These are phyloP conservation scores for Molanna angustata DNA, from an alignment of 2,888 invertebrate genomes.

Conservation along the genomic window DNA sequence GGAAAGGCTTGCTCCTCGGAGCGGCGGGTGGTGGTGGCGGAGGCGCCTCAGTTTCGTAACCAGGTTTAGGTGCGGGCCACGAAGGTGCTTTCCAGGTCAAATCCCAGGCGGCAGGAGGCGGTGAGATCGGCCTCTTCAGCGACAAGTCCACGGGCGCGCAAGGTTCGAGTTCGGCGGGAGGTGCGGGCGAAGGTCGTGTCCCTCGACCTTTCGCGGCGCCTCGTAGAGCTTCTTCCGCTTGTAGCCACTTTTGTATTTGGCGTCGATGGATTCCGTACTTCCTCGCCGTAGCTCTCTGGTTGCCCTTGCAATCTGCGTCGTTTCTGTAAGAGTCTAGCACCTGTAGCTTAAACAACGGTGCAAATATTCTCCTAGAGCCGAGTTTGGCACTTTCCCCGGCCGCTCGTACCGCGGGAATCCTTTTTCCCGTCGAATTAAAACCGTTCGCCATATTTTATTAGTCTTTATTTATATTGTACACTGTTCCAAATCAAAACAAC, in stretches of 20 bases:
- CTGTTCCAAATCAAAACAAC: slow-evolving; percentile 31
- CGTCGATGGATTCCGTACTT: slow-evolving; percentile 88
- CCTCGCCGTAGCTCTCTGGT: slow-evolving; percentile 84
- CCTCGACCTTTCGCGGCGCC: slow-evolving; percentile 61
- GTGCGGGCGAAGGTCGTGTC: slow-evolving; percentile 47
- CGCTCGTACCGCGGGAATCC: slow-evolving; percentile 42
- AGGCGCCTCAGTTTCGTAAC: slow-evolving; percentile 40
- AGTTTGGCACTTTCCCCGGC: slow-evolving; percentile 47
- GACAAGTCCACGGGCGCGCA: slow-evolving; percentile 36
- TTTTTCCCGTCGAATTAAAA: slow-evolving; percentile 52
- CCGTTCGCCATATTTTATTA: slow-evolving; percentile 55
- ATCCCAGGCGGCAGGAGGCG: slow-evolving; percentile 36
- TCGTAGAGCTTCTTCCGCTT: slow-evolving; percentile 76
- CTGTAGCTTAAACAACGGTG: slow-evolving; percentile 85
- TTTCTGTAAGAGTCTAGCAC: slow-evolving; percentile 84
- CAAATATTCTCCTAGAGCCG: slow-evolving; percentile 84
- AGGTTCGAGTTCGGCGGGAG: slow-evolving; percentile 35
- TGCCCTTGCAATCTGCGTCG: slow-evolving; percentile 84
- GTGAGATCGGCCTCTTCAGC: slow-evolving; percentile 37
- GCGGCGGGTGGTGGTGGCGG: slow-evolving; percentile 41
- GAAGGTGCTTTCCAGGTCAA: slow-evolving; percentile 35
- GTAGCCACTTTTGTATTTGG: slow-evolving; percentile 90
- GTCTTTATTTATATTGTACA: slow-evolving; percentile 14
- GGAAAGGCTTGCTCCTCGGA: slow-evolving; percentile 61
- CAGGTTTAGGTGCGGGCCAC: slow-evolving; percentile 36